phyloP scores from a whole-genome alignment of 2,113 vertebrate species.

The Bos indicus region DNA sequence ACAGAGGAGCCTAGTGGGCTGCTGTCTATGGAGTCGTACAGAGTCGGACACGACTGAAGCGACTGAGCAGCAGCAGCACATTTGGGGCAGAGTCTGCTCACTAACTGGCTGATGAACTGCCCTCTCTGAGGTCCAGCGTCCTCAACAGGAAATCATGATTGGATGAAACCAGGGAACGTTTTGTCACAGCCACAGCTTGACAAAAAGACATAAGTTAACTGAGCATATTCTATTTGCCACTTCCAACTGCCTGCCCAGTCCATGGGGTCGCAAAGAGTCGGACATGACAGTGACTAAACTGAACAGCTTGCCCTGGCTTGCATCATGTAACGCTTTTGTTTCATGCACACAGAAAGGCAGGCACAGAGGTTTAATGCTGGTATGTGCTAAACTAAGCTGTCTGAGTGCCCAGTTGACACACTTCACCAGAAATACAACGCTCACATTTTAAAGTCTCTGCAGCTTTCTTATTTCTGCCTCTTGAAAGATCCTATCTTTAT shows the following conservation, averaged over 20 bases:
- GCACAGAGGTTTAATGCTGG: no score
- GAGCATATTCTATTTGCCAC: not conserved
- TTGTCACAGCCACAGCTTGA: not conserved
- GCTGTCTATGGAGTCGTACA: not conserved
- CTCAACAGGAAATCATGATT: not conserved
- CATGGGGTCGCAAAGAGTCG: not conserved
- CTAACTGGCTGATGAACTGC: not conserved
- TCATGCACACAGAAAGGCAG: not conserved
- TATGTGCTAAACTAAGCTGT: not conserved
- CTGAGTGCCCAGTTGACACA: rapidly evolving
- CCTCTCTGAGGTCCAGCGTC: not conserved
- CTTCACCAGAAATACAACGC: not conserved
- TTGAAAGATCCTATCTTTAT: not conserved
- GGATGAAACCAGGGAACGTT: not conserved
- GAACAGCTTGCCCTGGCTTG: not conserved
- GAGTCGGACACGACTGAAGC: rapidly evolving
- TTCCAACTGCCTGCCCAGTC: not conserved
- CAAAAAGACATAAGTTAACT: not conserved
- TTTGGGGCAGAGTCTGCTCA: not conserved
- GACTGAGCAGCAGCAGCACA: no score
- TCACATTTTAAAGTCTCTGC: not conserved
- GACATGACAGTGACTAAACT: not conserved
- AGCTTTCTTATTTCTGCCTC: not conserved
- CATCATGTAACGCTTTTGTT: not conserved
- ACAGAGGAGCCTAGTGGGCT: not conserved